Evolutionary conservation across 2,113 vertebrate species (phyloP).

Genomic region (Gallinago jamesoni): DNA sequence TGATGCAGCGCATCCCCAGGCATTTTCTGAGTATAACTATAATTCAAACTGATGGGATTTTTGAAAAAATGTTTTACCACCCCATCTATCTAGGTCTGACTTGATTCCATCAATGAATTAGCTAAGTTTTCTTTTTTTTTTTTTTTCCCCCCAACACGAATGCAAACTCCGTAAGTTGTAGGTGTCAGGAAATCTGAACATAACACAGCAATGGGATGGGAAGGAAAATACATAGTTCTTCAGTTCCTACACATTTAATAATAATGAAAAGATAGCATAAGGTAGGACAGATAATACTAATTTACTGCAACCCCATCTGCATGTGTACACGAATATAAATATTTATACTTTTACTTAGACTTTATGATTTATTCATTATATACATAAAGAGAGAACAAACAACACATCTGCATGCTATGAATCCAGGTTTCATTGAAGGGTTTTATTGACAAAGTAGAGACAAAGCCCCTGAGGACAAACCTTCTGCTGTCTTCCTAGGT

Average conservation of each 20-base stretch:
- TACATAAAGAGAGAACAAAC: constrained; percentile 33
- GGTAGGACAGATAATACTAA: neutral
- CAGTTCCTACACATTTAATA: neutral
- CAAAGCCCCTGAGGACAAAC: neutral
- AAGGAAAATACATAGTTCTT: neutral
- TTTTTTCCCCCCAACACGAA: rapidly evolving
- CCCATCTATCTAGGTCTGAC: constrained; percentile 5
- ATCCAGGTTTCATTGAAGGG: neutral
- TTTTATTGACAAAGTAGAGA: constrained; percentile 24
- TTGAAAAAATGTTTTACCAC: constrained; percentile 15
- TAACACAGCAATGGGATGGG: neutral
- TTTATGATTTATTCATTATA: constrained; percentile 61
- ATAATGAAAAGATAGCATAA: neutral
- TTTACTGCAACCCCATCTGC: constrained; percentile 15
- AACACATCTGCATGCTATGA: constrained; percentile 2
- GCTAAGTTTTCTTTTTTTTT: neutral
- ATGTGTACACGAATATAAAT: constrained; percentile 32
- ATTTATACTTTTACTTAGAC: constrained; percentile 29
- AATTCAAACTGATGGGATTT: constrained; percentile 18
- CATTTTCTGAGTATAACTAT: neutral
- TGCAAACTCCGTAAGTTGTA: neutral
- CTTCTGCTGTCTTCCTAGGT: neutral
- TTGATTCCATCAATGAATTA: neutral
- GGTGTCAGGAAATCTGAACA: neutral
- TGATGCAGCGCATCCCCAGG: neutral